Evolutionary conservation across 2,113 vertebrate species (phyloP).

Genomic region (Chunga burmeisteri): DNA sequence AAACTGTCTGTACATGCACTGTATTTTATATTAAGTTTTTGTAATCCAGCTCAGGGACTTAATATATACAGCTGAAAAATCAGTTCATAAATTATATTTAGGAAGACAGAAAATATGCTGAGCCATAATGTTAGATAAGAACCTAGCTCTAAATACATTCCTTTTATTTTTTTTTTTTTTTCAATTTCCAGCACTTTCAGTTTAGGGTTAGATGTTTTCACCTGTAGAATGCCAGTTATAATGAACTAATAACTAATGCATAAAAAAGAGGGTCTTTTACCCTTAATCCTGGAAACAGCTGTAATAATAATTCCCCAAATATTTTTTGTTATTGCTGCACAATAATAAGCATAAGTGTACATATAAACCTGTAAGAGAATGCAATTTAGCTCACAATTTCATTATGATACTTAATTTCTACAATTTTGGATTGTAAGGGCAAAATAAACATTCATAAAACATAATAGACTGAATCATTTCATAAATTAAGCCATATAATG

Average conservation of each 20-base stretch:
- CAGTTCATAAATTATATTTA: constrained; percentile 32
- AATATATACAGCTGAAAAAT: constrained; percentile 13
- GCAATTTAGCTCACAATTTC: constrained; percentile 10
- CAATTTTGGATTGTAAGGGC: background rate
- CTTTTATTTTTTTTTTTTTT: background rate
- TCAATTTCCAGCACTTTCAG: background rate
- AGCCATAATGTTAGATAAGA: constrained; percentile 14
- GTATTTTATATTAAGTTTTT: constrained; percentile 42
- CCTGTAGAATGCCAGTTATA: constrained; percentile 1
- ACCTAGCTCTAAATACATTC: constrained; percentile 25
- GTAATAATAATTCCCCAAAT: constrained; percentile 26
- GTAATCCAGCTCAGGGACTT: constrained; percentile 29
- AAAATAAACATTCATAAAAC: constrained; percentile 29
- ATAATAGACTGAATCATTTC: background rate
- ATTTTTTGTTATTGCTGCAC: constrained; percentile 30
- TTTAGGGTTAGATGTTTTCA: constrained; percentile 2
- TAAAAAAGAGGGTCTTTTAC: constrained; percentile 6
- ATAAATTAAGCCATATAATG: background rate
- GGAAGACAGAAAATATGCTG: constrained; percentile 31
- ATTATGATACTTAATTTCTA: constrained; percentile 22
- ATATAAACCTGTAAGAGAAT: constrained; percentile 11
- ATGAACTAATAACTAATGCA: background rate
- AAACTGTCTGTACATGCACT: background rate
- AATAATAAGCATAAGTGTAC: background rate
- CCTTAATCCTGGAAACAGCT: constrained; percentile 35